A percentile compares a stretch with the other conserved stretches of the same genome.
Evolutionary conservation across 2,113 vertebrate species (phyloP).

Genomic region (Leucopsar rothschildi): DNA sequence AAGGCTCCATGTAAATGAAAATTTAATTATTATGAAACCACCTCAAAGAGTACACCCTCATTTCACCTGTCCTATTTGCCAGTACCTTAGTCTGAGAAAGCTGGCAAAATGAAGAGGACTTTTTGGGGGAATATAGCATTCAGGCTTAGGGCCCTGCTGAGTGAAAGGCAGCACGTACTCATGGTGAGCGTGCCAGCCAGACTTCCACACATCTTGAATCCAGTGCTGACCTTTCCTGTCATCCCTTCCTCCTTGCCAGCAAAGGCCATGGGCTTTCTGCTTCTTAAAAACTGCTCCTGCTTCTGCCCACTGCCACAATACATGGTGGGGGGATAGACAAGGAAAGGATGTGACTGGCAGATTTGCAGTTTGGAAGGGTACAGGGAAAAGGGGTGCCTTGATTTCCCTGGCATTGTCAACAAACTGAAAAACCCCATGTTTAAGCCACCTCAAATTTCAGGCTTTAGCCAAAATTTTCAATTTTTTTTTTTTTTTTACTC

Average conservation of each 20-base stretch:
- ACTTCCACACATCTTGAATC: accelerated
- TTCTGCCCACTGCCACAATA: background rate
- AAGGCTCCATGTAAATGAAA: conserved; percentile 5
- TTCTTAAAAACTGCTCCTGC: background rate
- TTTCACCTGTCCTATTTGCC: background rate
- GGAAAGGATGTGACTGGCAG: background rate
- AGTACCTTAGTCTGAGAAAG: background rate
- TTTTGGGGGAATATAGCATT: background rate
- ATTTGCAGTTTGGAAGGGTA: background rate
- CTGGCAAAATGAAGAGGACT: background rate
- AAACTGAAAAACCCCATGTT: no score
- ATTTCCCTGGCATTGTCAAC: background rate
- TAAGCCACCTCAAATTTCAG: accelerated
- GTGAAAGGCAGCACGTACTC: background rate
- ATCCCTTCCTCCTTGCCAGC: background rate
- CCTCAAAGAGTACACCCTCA: background rate
- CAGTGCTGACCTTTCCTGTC: background rate
- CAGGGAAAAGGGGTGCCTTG: background rate
- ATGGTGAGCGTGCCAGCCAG: accelerated
- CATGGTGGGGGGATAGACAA: accelerated
- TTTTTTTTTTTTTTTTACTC: background rate
- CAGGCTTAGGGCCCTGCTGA: background rate
- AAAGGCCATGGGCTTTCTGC: background rate
- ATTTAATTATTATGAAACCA: background rate
- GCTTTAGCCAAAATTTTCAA: background rate